Percentiles rank a stretch among this genome's conserved stretches.
These are phyloP conservation scores for Plodia interpunctella DNA, from an alignment of 1,140 invertebrate genomes.

Conservation along the genomic window DNA sequence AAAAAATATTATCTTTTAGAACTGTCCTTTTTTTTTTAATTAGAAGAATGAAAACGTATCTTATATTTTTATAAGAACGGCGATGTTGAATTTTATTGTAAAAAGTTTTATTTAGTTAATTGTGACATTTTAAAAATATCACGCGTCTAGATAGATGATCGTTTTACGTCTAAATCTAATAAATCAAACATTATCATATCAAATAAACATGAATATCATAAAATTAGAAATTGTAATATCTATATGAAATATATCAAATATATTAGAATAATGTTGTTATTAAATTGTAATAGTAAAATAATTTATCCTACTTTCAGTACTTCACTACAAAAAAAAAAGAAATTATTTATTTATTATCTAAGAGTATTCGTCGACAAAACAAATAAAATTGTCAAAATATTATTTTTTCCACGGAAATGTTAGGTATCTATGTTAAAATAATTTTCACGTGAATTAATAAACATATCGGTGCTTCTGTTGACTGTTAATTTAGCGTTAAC, in stretches of 20 bases:
- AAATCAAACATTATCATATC: neutral
- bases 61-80: neutral
- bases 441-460: slow-evolving; percentile 15
- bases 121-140: neutral
- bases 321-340: no score
- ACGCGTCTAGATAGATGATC: neutral
- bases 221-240: neutral
- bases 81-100: no score
- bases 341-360: no score
- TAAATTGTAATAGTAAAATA: neutral
- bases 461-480: slow-evolving; percentile 63
- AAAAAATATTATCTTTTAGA: neutral
- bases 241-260: neutral
- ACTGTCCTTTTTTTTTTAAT: neutral
- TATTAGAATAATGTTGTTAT: neutral
- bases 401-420: no score
- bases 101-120: neutral
- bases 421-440: neutral
- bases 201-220: neutral
- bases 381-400: no score
- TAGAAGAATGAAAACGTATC: no score
- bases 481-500: slow-evolving; percentile 45
- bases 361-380: no score
- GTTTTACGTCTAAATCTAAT: neutral
- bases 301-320: neutral